Conservation (phyloP, 2,797 vertebrate genomes). For the Poliocrania exsul region DNA sequence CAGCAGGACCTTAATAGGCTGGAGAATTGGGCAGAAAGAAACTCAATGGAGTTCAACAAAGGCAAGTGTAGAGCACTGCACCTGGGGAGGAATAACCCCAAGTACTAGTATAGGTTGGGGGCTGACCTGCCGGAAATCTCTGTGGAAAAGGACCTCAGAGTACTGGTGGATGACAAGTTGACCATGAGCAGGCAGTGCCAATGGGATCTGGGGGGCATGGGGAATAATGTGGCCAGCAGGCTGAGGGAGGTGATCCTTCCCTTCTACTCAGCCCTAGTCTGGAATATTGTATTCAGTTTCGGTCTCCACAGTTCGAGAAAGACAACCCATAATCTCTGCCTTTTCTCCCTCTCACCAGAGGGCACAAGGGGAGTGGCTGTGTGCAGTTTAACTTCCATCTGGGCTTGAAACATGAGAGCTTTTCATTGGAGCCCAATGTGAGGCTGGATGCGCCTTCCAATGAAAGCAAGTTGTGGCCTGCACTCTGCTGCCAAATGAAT, state of each 20-base stretch:
- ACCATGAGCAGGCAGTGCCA: background rate
- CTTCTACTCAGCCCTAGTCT: background rate
- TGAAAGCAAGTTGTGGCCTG: too few relatives aligned
- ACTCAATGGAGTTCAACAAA: background rate
- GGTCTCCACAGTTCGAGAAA: background rate
- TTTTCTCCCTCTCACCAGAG: background rate
- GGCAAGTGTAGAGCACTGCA: background rate
- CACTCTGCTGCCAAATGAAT: too few relatives aligned
- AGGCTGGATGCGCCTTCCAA: too few relatives aligned
- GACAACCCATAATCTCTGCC: background rate
- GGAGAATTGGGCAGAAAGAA: background rate
- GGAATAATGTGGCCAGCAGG: background rate
- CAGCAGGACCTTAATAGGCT: background rate
- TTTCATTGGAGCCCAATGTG: background rate
- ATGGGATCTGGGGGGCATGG: rapidly evolving
- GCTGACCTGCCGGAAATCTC: background rate
- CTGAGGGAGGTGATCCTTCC: background rate
- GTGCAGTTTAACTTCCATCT: background rate
- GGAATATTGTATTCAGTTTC: background rate
- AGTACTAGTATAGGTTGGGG: background rate
- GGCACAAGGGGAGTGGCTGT: background rate
- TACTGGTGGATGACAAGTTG: background rate
- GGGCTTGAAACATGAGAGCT: background rate
- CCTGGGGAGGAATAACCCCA: background rate
- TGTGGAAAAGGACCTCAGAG: background rate